Evolutionary conservation across 2,888 invertebrate species (phyloP), one percentile per base, ranked within the genome.

Genomic region (Pedicia rivosa): DNA sequence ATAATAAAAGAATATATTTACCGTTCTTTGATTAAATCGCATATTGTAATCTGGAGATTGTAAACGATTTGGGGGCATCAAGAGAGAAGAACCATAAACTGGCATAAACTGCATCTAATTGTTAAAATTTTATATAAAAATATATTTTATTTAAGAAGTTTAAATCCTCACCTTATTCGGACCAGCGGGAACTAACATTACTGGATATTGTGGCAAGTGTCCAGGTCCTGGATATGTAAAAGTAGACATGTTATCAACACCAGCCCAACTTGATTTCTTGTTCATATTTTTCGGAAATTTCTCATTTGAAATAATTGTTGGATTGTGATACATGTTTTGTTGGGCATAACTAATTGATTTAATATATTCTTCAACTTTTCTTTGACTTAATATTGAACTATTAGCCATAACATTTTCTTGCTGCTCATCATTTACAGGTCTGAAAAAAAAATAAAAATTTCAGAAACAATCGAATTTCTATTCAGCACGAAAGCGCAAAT

Each of bases 311-410:
- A 31, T 31, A 13, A 31, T 19, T 31, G 31, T 31, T 13, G 32
- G 19, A 22, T 32, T 32, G 9, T 32, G 17, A 22, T 32, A 32
- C 5, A 32, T 32, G n/a, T 20, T 20, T 32, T 32, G 32, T 15
- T 36, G 36, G 20, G 35, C 30, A 15, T 26, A 15, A 12, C 32
- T 29, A 20, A 42, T 53, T 2, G 55, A 51, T 39, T 57, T 61
- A 10, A 59, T 54, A 36, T 58, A 59, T 38, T 59, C 57, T 24
- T 59, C 57, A 13, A 56, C 48, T 42, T 53, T 56, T 31, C 57
- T 54, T 30, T 56, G 55, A 37, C 56, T 53, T 37, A 59, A 17
- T 16, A 35, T 26, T n/a, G 35, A 26, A 26, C 13, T 25, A 26
- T 35, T 20, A 8, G 19, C 32, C 5, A 22, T 14, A 5, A 20